Base-by-base conservation (phyloP, 2,113 vertebrate genomes). In the Caracal caracal region DNA sequence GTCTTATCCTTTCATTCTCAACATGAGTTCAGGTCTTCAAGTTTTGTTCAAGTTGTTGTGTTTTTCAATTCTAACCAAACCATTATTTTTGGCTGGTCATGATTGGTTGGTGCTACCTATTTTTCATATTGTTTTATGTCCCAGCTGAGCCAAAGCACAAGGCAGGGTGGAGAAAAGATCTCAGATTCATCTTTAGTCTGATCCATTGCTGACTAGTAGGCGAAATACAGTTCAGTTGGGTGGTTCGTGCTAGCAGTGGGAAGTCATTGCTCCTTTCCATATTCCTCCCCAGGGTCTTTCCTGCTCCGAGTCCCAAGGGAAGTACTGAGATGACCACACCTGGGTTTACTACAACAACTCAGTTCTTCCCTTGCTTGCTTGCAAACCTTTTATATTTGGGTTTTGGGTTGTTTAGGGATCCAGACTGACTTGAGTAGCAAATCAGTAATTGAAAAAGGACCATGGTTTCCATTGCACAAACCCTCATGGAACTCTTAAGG, bases 11-110 rank as follows among this genome's bases (percentile, higher is more conserved):
- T 91, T 94, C 80, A 88, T 97, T 97, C 56, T 85, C 90, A 88
- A 95, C 82, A 78, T 70, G 97, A 98, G 93, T 96, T 96, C 90
- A 97, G 61, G 80, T 93, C 96, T 94, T 98, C 94, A 84, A 94
- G 73, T 96, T 97, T 97, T 84, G 95, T 80, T 71, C 35, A 84
- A 96, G 40, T 53, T 96, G 49, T 88, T 73, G 85, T 63, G 30
- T 10, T 78, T 94, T 97, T 90, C 92, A 93, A 3, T 97, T 96
- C 83, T 94, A 98, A 89, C 94, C 95, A 93, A 96, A 94, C n/a
- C 51, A 87, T 95, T 97, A 96, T 96, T 97, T 98, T 96, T 97
- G 88, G 79, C n/a, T 97, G 9, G 4, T 2, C 3, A 43, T 92
- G 90, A 71, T 97, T 85, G 59, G 49, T 96, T 49, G 82, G 84